A percentile compares a stretch with the other conserved stretches of the same genome.
Conservation (phyloP, 2,797 vertebrate species). For the Chromis chromis region DNA sequence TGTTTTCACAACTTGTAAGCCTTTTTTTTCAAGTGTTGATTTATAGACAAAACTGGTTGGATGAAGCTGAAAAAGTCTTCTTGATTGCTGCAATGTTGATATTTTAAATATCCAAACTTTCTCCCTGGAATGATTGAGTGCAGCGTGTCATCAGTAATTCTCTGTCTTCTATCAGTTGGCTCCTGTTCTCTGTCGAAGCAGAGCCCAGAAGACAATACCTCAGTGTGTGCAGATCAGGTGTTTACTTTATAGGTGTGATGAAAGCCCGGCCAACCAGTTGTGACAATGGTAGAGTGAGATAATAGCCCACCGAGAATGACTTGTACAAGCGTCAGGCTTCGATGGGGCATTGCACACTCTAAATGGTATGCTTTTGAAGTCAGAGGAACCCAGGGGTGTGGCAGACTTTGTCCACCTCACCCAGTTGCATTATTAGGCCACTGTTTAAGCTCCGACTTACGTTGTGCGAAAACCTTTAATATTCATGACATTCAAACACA, state of each 20-base stretch:
- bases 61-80: not conserved
- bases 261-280: conserved; percentile 61
- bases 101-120: not conserved
- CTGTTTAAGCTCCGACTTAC: conserved; percentile 16
- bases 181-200: conserved; percentile 39
- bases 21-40: not conserved
- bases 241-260: conserved; percentile 57
- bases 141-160: conserved; percentile 24
- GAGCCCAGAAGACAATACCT: conserved; percentile 53
- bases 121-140: conserved; percentile 15
- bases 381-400: conserved; percentile 31
- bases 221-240: conserved; percentile 70
- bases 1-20: not conserved
- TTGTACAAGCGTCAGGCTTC: conserved; percentile 40
- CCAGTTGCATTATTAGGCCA: not conserved
- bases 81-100: not conserved
- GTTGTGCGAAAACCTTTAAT: not conserved
- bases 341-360: conserved; percentile 55
- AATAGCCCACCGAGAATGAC: conserved; percentile 57
- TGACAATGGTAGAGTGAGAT: conserved; percentile 70
- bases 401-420: conserved; percentile 41
- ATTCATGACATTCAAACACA: conserved; percentile 25
- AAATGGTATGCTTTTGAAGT: conserved; percentile 75
- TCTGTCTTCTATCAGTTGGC: conserved; percentile 16
- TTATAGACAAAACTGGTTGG: not conserved